A percentile compares a stretch with the other conserved stretches of the same genome.
Conservation (phyloP, 2,113 vertebrate genomes). For the Pseudorasbora parva region DNA sequence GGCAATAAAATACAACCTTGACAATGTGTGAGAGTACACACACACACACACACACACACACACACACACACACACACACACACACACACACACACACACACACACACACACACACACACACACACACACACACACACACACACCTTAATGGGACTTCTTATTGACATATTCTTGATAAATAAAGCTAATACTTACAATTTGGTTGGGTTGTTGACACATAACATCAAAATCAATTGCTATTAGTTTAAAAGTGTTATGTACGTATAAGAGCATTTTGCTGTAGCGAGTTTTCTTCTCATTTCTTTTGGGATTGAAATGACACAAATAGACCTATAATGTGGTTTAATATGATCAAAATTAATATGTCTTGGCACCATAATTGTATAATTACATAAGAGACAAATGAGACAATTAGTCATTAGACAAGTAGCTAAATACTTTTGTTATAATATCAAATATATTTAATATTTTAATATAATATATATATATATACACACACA, state of each 20-base stretch:
- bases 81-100: neutral
- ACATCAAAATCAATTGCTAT: neutral
- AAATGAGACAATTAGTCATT: neutral
- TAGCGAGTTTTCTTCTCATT: neutral
- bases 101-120: neutral
- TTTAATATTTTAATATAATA: too few relatives aligned
- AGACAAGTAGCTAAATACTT: too few relatives aligned
- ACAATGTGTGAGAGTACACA: conserved; percentile 6
- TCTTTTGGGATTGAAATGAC: neutral
- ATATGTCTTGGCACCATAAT: neutral
- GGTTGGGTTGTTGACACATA: neutral
- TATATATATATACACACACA: too few relatives aligned
- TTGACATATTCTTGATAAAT: conserved; percentile 17
- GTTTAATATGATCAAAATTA: too few relatives aligned
- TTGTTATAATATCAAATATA: too few relatives aligned
- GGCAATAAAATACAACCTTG: conserved; percentile 40
- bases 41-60: neutral
- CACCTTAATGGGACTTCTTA: neutral
- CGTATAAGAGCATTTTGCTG: neutral
- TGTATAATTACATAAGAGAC: neutral
- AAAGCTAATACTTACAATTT: neutral
- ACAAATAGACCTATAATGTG: neutral
- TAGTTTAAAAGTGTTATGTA: neutral
- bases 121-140: neutral
- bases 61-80: neutral